Conservation (phyloP, 1,140 invertebrate genomes). For the Cydia pomonella region DNA sequence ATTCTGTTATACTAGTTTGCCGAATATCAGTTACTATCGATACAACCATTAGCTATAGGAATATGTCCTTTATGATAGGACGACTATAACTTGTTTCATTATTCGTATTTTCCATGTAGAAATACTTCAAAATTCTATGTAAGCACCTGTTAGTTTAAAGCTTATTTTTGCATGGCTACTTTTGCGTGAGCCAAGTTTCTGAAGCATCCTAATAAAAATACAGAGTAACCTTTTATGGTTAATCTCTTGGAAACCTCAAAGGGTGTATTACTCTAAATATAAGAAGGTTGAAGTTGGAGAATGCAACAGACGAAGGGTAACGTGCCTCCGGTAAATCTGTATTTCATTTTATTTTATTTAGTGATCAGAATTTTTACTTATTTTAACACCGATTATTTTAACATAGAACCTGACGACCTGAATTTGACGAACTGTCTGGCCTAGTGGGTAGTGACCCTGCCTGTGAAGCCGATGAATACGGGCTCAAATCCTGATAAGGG, state of each 20-base stretch:
- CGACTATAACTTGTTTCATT: background rate
- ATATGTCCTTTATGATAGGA: background rate
- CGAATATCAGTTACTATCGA: background rate
- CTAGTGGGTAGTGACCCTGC: too few relatives aligned
- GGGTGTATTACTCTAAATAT: constrained; percentile 8
- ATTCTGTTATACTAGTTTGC: constrained; percentile 27
- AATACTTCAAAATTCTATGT: background rate
- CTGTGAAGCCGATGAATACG: too few relatives aligned
- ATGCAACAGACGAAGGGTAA: background rate
- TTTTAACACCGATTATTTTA: too few relatives aligned
- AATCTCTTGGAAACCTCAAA: constrained; percentile 1
- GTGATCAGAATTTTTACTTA: too few relatives aligned
- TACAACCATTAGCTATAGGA: background rate
- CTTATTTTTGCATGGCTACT: background rate
- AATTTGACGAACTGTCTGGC: too few relatives aligned
- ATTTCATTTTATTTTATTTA: background rate
- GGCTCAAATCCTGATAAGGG: too few relatives aligned
- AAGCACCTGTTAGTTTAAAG: background rate
- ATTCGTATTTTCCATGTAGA: background rate
- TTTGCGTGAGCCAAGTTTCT: background rate
- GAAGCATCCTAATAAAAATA: background rate
- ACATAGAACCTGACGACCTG: too few relatives aligned
- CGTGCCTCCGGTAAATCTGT: background rate
- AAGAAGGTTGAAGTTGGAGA: background rate
- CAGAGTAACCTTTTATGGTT: background rate